phyloP scores from a whole-genome alignment of 1,140 invertebrate genomes.

The Lepidostoma basale region DNA sequence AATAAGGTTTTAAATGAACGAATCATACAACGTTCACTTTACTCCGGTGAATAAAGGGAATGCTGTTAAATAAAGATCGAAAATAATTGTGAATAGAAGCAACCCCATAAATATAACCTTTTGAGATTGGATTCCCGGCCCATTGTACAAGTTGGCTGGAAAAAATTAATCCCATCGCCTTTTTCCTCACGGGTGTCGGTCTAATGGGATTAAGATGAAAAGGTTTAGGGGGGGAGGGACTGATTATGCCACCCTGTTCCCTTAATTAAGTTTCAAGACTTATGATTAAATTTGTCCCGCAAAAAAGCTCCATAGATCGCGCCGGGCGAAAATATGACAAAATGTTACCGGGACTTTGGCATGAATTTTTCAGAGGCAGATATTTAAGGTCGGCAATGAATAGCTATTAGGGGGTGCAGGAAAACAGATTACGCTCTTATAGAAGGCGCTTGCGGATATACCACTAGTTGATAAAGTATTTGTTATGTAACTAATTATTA shows the following conservation, averaged over 20 bases:
- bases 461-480: no score
- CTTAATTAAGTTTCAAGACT: constrained; percentile 25
- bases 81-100: not conserved
- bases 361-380: no score
- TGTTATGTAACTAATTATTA: no score
- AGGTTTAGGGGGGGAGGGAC: not conserved
- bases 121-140: not conserved
- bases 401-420: no score
- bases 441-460: no score
- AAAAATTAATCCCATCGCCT: constrained; percentile 17
- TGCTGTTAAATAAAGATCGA: no score
- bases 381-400: no score
- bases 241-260: constrained; percentile 20
- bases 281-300: constrained; percentile 21
- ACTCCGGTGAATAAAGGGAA: no score
- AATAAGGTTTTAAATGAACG: no score
- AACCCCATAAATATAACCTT: not conserved
- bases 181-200: constrained; percentile 12
- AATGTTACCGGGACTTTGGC: not conserved
- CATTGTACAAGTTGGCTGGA: constrained; percentile 1
- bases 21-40: no score
- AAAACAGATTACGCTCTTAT: no score
- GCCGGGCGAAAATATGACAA: not conserved
- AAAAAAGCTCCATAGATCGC: constrained; percentile 14
- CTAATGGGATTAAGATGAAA: constrained; percentile 29